Evolutionary conservation across 2,888 invertebrate species (phyloP), one percentile per base, ranked within the genome.

Genomic region (Hemicrepidius hirtus): DNA sequence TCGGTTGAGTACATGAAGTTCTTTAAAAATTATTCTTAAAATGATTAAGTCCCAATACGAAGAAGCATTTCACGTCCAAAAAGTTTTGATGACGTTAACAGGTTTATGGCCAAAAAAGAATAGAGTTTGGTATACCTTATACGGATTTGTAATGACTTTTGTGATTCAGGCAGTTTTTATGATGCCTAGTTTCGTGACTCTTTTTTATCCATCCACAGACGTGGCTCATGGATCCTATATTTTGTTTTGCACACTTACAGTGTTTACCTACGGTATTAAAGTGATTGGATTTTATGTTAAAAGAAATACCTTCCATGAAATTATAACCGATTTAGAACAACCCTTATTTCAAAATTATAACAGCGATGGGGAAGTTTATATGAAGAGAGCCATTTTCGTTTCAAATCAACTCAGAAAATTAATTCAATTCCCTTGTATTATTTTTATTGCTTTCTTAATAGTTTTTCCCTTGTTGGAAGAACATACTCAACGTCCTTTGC

Each of bases 61-160:
- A 12, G 10, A 12, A 24, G 49, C 49, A 12, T 49, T 49, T n/a
- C 9, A 49, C 0, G 5, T 49, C 9, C 49, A 49, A 12, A 49
- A 12, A 49, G 0, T 20, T 4, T 12, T 49, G n/a, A 21, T 49
- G 24, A 49, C 12, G 10, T 21, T 21, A 10, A 41, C 44, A 3
- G 60, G 60, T 2, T 1, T 41, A 28, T 60, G 60, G 60, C 60
- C 60, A n/a, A 60, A 24, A 28, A 40, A 60, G 3, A 12, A 24
- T 49, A 12, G 21, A 6, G 6, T 44, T 0, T 40, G 21, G 41
- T 60, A 60, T 10, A 60, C 0, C 9, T 12, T 6, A 12, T 60
- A 59, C 12, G 37, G 40, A n/a, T 21, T 59, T 40, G 3, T 21
- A 12, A 44, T 18, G 13, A n/a, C 13, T 2, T 37, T 59, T 18